phyloP scores from a whole-genome alignment of 2,888 invertebrate species.

The Ganaspis brasiliensis region DNA sequence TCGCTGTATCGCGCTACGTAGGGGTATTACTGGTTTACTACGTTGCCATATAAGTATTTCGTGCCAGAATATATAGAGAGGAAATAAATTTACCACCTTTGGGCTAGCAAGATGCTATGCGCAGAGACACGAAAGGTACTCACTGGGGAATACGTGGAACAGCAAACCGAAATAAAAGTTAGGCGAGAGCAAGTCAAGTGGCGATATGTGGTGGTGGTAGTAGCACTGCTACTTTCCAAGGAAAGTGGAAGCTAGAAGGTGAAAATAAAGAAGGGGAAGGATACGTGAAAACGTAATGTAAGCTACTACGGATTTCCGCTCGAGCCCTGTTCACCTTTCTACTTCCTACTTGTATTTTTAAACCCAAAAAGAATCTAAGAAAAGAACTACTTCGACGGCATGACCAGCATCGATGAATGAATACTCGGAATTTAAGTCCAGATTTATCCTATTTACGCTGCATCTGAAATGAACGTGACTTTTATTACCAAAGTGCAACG shows the following conservation, averaged over 20 bases:
- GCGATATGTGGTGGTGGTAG: conserved; percentile 39
- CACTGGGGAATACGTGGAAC: conserved; percentile 55
- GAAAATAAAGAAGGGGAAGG: conserved; percentile 54
- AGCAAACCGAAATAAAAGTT: conserved; percentile 61
- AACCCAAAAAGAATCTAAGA: conserved; percentile 38
- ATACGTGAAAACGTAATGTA: conserved; percentile 58
- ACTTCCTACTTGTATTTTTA: conserved; percentile 52
- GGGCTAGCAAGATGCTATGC: conserved; percentile 55
- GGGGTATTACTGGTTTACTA: conserved; percentile 40
- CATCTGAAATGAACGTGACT: conserved; percentile 5
- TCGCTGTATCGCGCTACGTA: conserved; percentile 44
- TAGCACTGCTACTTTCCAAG: conserved; percentile 46
- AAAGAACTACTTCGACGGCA: background rate
- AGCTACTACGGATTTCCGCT: conserved; percentile 54
- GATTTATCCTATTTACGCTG: conserved; percentile 8
- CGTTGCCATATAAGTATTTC: conserved; percentile 54
- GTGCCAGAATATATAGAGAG: conserved; percentile 56
- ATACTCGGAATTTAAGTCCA: conserved; percentile 5
- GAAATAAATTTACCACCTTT: conserved; percentile 57
- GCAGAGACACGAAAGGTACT: conserved; percentile 54
- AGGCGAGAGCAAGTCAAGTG: conserved; percentile 60
- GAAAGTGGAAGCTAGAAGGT: conserved; percentile 48
- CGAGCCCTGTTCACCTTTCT: conserved; percentile 48
- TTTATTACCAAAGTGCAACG: background rate
- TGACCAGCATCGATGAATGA: conserved; percentile 23